Base-by-base conservation (phyloP, 2,113 vertebrate genomes). In the Leucopternis melanops region DNA sequence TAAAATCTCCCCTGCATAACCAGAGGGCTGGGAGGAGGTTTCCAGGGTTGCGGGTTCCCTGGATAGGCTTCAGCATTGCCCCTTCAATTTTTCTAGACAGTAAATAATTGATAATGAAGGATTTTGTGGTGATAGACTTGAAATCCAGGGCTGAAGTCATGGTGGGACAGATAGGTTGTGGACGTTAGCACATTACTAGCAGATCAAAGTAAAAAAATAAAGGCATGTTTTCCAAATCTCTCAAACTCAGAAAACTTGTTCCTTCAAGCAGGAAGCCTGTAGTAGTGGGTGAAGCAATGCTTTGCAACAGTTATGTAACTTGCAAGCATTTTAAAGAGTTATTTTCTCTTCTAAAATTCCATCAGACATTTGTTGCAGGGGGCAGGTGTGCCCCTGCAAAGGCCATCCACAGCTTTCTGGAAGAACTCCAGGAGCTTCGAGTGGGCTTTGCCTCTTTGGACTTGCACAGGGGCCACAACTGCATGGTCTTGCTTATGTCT, bases 111-210 rank as follows among this genome's bases (percentile, higher is more conserved):
- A 69, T 92, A 42, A 70, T 25, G 29, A 70, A 61, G 58, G 36
- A 47, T 44, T 45, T 81, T 6, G 19, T 55, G 63, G 54, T 13
- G 58, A 3, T 8, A 31, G 47, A 54, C 32, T 20, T 59, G 69
- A 57, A 45, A 65, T 29, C 2, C 18, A 9, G 27, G 67, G 57
- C 42, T 42, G 29, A 77, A 52, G 38, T 31, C 69, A 38, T 36
- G 62, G 42, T 63, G 63, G 66, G 52, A 20, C 44, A 55, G 72
- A 20, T 31, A 9, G 42, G 44, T 36, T 65, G 25, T 3, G 20
- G 58, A 4, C 5, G 2, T 69, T 19, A 61, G 66, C 9, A 6
- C 1, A 0, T 29, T 58, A 13, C 25, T 49, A 25, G 49, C 26
- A 31, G 77, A 57, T 40, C 20, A 40, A 49, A 83, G 23, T 38